These are phyloP conservation scores for Leptopterna dolabrata DNA, from an alignment of 2,888 invertebrate species.

Conservation along the genomic window DNA sequence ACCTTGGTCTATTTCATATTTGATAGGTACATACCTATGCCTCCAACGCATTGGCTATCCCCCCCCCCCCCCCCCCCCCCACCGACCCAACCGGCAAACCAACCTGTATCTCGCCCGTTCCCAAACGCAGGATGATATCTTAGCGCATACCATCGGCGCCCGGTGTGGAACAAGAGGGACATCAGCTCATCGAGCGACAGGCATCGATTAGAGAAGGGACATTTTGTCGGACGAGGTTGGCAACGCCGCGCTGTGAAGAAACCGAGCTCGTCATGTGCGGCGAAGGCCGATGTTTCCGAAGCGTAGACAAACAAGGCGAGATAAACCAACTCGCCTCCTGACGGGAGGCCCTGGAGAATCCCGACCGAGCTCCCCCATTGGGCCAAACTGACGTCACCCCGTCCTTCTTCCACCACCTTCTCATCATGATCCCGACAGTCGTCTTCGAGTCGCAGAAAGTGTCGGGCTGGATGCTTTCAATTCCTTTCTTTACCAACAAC, in stretches of 20 bases:
- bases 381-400: neutral
- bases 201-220: neutral
- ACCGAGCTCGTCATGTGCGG: neutral
- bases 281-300: constrained; percentile 38
- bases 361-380: neutral
- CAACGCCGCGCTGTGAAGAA: neutral
- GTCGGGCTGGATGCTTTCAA: neutral
- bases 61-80: too few species aligned
- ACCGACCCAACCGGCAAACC: too few species aligned
- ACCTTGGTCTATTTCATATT: too few species aligned
- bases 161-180: neutral
- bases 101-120: too few species aligned
- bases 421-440: neutral
- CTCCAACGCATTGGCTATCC: too few species aligned
- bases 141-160: too few species aligned
- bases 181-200: neutral
- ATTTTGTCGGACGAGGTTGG: neutral
- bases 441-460: neutral
- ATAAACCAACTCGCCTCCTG: neutral
- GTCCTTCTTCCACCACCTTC: constrained; percentile 10
- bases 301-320: constrained; percentile 21
- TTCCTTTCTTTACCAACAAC: neutral
- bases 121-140: too few species aligned
- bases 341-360: neutral
- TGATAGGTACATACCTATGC: too few species aligned